Evolutionary conservation across 2,888 invertebrate genomes (phyloP).

Genomic region (Autographa gamma): DNA sequence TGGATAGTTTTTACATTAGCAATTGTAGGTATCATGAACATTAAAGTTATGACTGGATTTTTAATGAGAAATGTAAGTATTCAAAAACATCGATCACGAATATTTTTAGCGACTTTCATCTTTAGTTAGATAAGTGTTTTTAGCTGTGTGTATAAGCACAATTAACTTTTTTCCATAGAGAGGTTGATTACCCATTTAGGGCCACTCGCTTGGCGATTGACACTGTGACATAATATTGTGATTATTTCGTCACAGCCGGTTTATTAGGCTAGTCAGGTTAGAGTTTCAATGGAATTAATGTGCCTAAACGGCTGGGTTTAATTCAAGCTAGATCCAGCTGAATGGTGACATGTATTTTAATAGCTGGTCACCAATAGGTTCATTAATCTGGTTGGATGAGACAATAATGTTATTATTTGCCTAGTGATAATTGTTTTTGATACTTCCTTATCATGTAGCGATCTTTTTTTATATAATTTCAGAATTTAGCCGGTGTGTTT

Average conservation of each 20-base stretch:
- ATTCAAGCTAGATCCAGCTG: too few relatives aligned
- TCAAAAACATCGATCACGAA: background rate
- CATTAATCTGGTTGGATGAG: too few relatives aligned
- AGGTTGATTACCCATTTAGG: background rate
- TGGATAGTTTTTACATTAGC: conserved; percentile 67
- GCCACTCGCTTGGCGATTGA: background rate
- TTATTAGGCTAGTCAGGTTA: background rate
- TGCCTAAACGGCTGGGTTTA: too few relatives aligned
- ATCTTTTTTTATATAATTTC: conserved; percentile 38
- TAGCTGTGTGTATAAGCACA: background rate
- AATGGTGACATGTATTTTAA: too few relatives aligned
- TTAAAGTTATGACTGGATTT: conserved; percentile 67
- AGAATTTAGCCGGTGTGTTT: conserved; percentile 74
- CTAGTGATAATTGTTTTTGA: too few relatives aligned
- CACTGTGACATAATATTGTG: background rate
- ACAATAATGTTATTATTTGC: too few relatives aligned
- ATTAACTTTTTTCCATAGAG: background rate
- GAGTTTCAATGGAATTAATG: too few relatives aligned
- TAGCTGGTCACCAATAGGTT: too few relatives aligned
- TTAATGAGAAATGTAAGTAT: conserved; percentile 73
- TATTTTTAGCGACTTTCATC: background rate
- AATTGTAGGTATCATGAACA: conserved; percentile 62
- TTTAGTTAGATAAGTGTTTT: background rate
- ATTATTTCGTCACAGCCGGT: background rate
- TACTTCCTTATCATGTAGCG: background rate